phyloP scores from a whole-genome alignment of 2,113 vertebrate species.

The Ivindomyrus marchei region DNA sequence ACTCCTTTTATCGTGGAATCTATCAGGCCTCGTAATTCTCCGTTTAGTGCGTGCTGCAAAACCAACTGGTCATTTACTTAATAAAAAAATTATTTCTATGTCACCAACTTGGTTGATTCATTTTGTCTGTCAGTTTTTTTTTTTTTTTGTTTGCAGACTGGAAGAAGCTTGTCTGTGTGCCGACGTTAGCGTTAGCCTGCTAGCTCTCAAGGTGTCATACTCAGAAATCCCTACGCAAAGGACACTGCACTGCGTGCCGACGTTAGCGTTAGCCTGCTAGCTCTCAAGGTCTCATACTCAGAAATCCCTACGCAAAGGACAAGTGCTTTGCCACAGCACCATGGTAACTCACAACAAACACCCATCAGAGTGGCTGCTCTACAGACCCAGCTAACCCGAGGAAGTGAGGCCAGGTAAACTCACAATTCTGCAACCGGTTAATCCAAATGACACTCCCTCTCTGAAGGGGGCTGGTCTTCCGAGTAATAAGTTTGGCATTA shows the following conservation, averaged over 20 bases:
- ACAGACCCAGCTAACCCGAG: slow-evolving; percentile 37
- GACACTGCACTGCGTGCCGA: background rate
- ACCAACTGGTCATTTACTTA: slow-evolving; percentile 61
- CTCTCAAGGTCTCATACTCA: background rate
- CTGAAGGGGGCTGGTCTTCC: slow-evolving; percentile 22
- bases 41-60: slow-evolving; percentile 57
- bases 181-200: too few relatives aligned
- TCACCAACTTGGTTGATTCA: slow-evolving; percentile 29
- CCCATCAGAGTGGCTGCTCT: slow-evolving; percentile 30
- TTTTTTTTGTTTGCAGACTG: slow-evolving; percentile 18
- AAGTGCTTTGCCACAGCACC: slow-evolving; percentile 23
- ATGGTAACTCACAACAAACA: slow-evolving; percentile 61
- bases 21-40: slow-evolving; percentile 45
- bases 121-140: slow-evolving; percentile 5
- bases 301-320: background rate
- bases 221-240: background rate
- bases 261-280: background rate
- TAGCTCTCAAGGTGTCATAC: background rate
- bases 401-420: slow-evolving; percentile 2
- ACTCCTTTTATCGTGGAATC: slow-evolving; percentile 55
- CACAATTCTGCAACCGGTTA: slow-evolving; percentile 26
- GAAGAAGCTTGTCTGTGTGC: slow-evolving; percentile 2
- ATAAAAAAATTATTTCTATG: slow-evolving; percentile 64
- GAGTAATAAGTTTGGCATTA: slow-evolving; percentile 21
- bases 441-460: slow-evolving; percentile 23